phyloP scores from a whole-genome alignment of 2,797 vertebrate genomes.

The Cossypha niveicapilla region DNA sequence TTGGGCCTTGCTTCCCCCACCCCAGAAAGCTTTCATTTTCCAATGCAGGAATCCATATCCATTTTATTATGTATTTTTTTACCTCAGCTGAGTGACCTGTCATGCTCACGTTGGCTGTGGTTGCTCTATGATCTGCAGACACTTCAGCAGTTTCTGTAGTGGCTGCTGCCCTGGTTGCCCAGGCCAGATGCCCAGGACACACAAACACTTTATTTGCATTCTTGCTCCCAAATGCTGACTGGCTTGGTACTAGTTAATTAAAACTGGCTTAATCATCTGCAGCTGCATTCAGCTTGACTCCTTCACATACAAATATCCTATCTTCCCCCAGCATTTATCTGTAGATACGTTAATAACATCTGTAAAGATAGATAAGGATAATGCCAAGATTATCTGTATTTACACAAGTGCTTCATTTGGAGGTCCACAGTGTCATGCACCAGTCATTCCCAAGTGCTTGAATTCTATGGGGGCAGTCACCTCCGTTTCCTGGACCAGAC shows the following conservation, averaged over 20 bases:
- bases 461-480: background rate
- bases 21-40: background rate
- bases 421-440: background rate
- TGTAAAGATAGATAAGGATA: background rate
- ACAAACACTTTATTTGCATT: background rate
- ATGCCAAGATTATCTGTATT: background rate
- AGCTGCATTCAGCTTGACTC: background rate
- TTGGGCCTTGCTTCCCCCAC: background rate
- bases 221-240: background rate
- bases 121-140: background rate
- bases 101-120: background rate
- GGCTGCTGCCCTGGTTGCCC: background rate
- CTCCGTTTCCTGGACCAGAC: background rate
- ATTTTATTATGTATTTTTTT: background rate
- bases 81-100: background rate
- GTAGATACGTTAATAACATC: background rate
- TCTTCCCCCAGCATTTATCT: constrained; percentile 17
- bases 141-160: background rate
- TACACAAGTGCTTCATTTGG: background rate
- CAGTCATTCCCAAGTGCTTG: background rate
- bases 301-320: background rate
- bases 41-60: background rate
- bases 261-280: constrained; percentile 8
- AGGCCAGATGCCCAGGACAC: background rate
- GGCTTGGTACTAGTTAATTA: constrained; percentile 12